Evolutionary conservation across 2,888 invertebrate species (phyloP).

Genomic region (Lepidochrysops patricia): DNA sequence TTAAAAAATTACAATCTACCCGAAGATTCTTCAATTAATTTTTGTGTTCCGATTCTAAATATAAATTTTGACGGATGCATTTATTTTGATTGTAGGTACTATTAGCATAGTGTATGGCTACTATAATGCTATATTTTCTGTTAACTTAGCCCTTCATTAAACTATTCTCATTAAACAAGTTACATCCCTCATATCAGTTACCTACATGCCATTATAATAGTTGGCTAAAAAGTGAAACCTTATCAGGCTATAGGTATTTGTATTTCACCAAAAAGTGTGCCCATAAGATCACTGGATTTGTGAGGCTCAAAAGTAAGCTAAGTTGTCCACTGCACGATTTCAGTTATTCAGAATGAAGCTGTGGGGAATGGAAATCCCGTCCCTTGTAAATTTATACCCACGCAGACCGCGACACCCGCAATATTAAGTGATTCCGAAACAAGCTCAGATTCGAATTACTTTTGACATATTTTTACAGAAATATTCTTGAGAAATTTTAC

Average conservation of each 20-base stretch:
- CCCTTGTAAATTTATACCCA: slow-evolving; percentile 45
- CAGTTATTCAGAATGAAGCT: slow-evolving; percentile 63
- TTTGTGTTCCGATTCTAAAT: too few relatives aligned
- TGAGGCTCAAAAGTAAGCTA: slow-evolving; percentile 61
- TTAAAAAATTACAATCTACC: too few relatives aligned
- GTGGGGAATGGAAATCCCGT: slow-evolving; percentile 52
- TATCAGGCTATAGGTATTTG: too few relatives aligned
- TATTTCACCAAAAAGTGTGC: background rate
- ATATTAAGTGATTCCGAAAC: slow-evolving; percentile 63
- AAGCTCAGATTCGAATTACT: slow-evolving; percentile 40
- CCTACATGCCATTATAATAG: too few relatives aligned
- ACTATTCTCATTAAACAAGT: background rate
- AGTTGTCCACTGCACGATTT: slow-evolving; percentile 43
- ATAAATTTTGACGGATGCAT: too few relatives aligned
- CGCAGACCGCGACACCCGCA: slow-evolving; percentile 31
- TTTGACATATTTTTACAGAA: slow-evolving; percentile 34
- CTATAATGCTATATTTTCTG: background rate
- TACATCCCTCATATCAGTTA: background rate
- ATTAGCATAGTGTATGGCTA: too few relatives aligned
- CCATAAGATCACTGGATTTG: slow-evolving; percentile 25
- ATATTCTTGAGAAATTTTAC: slow-evolving; percentile 16
- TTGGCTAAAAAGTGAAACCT: too few relatives aligned
- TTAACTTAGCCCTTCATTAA: background rate
- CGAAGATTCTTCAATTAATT: too few relatives aligned
- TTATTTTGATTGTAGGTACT: too few relatives aligned